Evolutionary conservation across 2,797 vertebrate genomes (phyloP).

Genomic region (Brachyrhaphis roseni): DNA sequence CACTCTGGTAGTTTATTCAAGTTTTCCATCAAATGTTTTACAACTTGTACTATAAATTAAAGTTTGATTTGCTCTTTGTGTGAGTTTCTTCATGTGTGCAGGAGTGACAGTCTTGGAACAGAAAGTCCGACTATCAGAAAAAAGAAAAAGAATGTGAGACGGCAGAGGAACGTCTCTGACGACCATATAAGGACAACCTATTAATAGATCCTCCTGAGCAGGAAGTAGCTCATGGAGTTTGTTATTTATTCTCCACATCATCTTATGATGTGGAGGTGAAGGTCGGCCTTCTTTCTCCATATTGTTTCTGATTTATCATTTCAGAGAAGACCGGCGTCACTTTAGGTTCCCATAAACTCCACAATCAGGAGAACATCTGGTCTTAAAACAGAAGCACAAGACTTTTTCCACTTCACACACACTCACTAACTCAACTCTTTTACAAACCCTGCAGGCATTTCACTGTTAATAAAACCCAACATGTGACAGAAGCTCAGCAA

Average conservation of each 20-base stretch:
- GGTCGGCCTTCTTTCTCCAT: neutral
- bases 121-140: neutral
- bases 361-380: neutral
- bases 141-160: constrained; percentile 39
- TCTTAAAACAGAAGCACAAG: neutral
- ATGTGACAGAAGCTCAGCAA: neutral
- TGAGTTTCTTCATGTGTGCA: neutral
- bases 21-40: neutral
- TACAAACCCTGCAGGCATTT: neutral
- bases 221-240: constrained; percentile 36
- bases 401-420: constrained; percentile 1
- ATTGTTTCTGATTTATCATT: neutral
- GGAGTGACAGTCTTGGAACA: neutral
- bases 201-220: constrained; percentile 40
- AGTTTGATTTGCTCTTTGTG: neutral
- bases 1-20: neutral
- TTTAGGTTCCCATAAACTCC: neutral
- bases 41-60: neutral
- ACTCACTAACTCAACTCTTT: neutral
- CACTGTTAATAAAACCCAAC: neutral
- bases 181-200: constrained; percentile 59
- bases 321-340: too few relatives aligned
- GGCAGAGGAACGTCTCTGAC: constrained; percentile 28
- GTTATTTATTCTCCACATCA: constrained; percentile 17
- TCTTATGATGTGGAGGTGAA: neutral